A percentile compares a stretch with the other conserved stretches of the same genome.
Evolutionary conservation across 2,888 invertebrate genomes (phyloP).

Genomic region (Cryptus viduatorius): DNA sequence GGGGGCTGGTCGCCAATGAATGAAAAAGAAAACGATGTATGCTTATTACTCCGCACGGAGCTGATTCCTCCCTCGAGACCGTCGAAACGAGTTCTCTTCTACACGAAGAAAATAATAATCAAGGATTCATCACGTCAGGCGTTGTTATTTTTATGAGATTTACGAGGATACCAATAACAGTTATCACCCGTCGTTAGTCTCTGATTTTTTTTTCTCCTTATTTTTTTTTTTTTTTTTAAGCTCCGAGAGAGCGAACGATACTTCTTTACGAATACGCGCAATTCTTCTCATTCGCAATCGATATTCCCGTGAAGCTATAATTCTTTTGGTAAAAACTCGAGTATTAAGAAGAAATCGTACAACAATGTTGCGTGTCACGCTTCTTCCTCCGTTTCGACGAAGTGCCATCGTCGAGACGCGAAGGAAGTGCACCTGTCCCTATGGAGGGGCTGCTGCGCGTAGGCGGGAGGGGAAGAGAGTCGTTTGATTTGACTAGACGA

Average conservation of each 20-base stretch:
- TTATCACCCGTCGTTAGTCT: too few relatives aligned
- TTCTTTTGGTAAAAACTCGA: conserved; percentile 37
- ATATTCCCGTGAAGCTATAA: neutral
- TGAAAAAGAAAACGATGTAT: conserved; percentile 40
- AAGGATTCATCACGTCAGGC: neutral
- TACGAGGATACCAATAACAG: too few relatives aligned
- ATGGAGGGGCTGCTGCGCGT: conserved; percentile 1
- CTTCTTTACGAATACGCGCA: too few relatives aligned
- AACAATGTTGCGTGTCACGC: conserved; percentile 61
- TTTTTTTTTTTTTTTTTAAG: too few relatives aligned
- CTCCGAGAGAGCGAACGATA: too few relatives aligned
- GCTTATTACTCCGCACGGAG: conserved; percentile 38
- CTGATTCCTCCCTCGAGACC: conserved; percentile 6
- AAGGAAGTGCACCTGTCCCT: conserved; percentile 35
- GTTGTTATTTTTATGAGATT: too few relatives aligned
- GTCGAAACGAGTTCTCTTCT: conserved; percentile 8
- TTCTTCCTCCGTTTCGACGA: neutral
- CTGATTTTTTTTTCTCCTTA: too few relatives aligned
- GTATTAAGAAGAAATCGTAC: conserved; percentile 40
- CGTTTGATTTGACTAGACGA: conserved; percentile 12
- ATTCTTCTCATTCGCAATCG: neutral
- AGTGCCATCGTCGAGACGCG: conserved; percentile 15
- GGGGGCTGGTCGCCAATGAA: conserved; percentile 29
- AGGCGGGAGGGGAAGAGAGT: neutral
- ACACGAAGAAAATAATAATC: conserved; percentile 13